Conservation (phyloP, 2,797 vertebrate species). For the Potorous gilbertii region DNA sequence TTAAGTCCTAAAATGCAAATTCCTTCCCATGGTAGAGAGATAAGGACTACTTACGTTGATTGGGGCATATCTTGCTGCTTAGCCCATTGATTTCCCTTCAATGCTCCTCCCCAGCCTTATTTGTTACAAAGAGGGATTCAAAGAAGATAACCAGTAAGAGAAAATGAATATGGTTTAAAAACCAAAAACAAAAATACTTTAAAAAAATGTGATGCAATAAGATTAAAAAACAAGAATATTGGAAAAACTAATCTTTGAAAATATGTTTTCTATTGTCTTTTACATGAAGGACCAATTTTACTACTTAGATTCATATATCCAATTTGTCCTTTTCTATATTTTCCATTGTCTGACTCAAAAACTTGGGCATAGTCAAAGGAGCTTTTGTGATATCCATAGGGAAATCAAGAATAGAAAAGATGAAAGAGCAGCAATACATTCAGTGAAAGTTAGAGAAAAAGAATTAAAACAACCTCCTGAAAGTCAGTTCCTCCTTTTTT, state of each 20-base stretch:
- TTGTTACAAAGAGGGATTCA: not conserved
- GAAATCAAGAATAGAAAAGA: not conserved
- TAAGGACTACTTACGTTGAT: not conserved
- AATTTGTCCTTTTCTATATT: not conserved
- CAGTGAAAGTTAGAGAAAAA: not conserved
- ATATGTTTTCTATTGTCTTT: not conserved
- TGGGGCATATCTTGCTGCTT: not conserved
- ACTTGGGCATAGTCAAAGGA: not conserved
- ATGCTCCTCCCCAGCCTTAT: not conserved
- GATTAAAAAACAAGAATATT: not conserved
- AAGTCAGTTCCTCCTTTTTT: not conserved
- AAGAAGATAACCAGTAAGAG: not conserved
- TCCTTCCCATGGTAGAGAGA: not conserved
- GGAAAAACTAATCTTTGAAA: not conserved
- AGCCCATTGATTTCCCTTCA: not conserved
- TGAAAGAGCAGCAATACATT: not conserved
- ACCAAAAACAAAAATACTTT: not conserved
- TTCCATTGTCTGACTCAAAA: not conserved
- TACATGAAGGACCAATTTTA: not conserved
- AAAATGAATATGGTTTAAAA: not conserved
- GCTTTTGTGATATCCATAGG: not conserved
- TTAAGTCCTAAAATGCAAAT: not conserved
- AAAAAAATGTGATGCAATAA: not conserved
- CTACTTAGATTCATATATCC: not conserved
- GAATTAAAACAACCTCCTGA: not conserved